Percentiles rank a stretch among this genome's conserved stretches.
Evolutionary conservation across 2,113 vertebrate genomes (phyloP).

Genomic region (Hemiscyllium ocellatum): DNA sequence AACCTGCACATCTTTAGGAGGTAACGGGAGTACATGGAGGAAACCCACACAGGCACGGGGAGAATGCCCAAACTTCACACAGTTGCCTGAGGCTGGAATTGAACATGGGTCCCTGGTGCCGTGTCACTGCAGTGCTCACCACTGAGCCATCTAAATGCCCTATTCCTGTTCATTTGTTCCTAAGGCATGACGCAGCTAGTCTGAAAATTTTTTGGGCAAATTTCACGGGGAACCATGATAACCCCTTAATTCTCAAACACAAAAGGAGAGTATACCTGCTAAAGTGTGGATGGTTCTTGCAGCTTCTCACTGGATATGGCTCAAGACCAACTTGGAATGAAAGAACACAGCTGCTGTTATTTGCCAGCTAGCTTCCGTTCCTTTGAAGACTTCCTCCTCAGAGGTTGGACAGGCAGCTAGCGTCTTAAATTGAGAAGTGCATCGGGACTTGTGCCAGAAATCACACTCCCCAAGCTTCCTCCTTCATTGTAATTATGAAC

Average conservation of each 20-base stretch:
- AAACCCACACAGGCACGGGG: too few relatives aligned
- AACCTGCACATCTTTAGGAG: too few relatives aligned
- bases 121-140: too few relatives aligned
- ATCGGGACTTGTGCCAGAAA: not conserved
- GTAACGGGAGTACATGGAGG: too few relatives aligned
- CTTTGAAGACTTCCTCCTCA: not conserved
- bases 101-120: too few relatives aligned
- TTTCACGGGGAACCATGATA: not conserved
- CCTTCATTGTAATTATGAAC: not conserved
- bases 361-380: not conserved
- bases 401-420: not conserved
- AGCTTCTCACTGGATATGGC: not conserved
- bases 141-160: too few relatives aligned
- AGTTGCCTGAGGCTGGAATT: too few relatives aligned
- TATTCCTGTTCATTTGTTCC: too few relatives aligned
- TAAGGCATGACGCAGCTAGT: not conserved
- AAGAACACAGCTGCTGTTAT: slow-evolving; percentile 11
- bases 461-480: not conserved
- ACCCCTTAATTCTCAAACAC: not conserved
- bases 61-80: too few relatives aligned
- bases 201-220: too few relatives aligned
- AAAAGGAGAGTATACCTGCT: not conserved
- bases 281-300: not conserved
- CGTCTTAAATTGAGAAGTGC: not conserved
- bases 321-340: not conserved